phyloP scores from a whole-genome alignment of 2,797 vertebrate genomes.

The Masticophis lateralis region DNA sequence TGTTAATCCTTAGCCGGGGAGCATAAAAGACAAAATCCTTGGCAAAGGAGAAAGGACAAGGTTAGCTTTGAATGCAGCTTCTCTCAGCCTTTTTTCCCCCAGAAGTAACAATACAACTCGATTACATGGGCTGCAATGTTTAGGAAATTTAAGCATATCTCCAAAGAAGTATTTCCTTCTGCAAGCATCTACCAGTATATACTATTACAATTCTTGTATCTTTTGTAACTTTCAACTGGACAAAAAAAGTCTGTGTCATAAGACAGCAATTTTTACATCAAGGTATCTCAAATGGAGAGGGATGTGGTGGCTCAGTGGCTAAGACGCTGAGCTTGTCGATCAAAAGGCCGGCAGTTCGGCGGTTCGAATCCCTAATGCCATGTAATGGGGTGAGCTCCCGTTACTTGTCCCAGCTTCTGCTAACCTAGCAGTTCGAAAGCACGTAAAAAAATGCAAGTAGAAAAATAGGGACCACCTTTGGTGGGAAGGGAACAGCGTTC shows the following conservation, averaged over 20 bases:
- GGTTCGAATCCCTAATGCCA: too few species aligned
- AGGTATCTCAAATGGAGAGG: neutral
- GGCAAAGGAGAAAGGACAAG: constrained; percentile 9
- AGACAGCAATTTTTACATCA: neutral
- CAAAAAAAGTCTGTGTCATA: neutral
- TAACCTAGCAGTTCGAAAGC: too few species aligned
- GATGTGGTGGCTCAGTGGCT: too few species aligned
- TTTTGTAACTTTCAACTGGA: neutral
- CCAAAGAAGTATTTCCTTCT: neutral
- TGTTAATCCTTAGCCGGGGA: constrained; percentile 94
- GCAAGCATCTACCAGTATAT: neutral
- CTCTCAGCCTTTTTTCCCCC: fast-evolving
- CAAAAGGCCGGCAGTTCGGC: too few species aligned
- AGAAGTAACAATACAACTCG: neutral
- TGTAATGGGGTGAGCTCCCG: too few species aligned
- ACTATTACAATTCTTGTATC: neutral
- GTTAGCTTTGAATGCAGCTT: neutral
- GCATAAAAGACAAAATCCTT: constrained; percentile 98
- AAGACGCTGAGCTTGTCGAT: too few species aligned
- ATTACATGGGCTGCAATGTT: neutral
- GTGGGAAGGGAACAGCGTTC: too few species aligned
- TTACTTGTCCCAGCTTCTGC: too few species aligned
- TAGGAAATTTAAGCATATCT: neutral
- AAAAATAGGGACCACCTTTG: too few species aligned
- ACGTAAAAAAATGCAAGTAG: too few species aligned